Evolutionary conservation across 2,113 vertebrate species (phyloP), one percentile per base, ranked within the genome.

Genomic region (Empidonax traillii): DNA sequence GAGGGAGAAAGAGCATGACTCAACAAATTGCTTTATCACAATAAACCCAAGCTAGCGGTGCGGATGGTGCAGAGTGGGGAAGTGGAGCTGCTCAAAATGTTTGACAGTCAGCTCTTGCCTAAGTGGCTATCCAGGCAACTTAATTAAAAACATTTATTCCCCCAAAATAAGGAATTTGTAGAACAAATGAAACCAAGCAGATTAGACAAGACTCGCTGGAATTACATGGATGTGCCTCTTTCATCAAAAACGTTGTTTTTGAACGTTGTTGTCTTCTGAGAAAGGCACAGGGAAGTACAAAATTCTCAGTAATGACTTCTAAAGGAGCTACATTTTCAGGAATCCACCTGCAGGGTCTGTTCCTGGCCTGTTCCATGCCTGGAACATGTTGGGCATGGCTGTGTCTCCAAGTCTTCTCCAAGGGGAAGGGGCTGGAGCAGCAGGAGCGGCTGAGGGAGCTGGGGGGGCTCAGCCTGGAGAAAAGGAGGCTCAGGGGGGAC

Each of bases 1-100:
- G 58, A 89, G 39, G 61, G 82, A 77, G 15, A 73, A 94, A 69
- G 91, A 84, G 56, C 73, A 75, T 91, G 87, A 97, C 89, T 95
- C 72, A 95, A 91, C 53, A 96, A 73, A 95, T 59, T 41, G 75
- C 66, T 93, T 76, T 71, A 78, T 73, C 71, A 72, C 37, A 51
- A 19, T 22, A 33, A 31, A 69, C 81, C 15, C 28, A 59, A 93
- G 78, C 27, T 80, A 1, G 31, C 59, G 58, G 63, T 81, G 74
- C 0, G 52, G 61, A 51, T 68, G 55, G 55, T 43, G 51, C 76
- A n/a, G 87, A 44, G 47, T 65, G 53, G 52, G 49, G 76, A 47
- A 77, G 71, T 18, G 30, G 19, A n/a, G 14, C 49, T 65, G 33
- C 37, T 86, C 87, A 41, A 13, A 37, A 19, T 71, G 44, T 56